A percentile compares a stretch with the other conserved stretches of the same genome.
These are phyloP conservation scores for Anguilla marmorata DNA, from an alignment of 2,797 vertebrate genomes.

Conservation along the genomic window DNA sequence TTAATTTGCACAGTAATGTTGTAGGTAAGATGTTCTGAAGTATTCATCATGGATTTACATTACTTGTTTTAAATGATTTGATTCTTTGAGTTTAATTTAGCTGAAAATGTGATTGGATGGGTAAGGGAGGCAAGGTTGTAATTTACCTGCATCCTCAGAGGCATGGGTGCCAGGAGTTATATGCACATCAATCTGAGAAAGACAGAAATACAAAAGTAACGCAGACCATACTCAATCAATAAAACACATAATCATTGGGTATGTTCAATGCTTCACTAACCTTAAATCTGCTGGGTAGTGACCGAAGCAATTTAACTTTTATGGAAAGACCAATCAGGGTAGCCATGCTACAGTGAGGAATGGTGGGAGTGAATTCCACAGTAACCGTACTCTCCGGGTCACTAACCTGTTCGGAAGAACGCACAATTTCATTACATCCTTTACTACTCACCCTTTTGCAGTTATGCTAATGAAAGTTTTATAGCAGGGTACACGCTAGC, in stretches of 20 bases:
- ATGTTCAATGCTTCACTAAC: constrained; percentile 52
- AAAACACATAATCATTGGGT: constrained; percentile 35
- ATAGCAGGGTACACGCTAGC: too few relatives aligned
- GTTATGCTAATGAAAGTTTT: neutral
- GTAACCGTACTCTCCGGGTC: constrained; percentile 75
- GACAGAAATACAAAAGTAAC: neutral
- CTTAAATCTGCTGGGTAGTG: constrained; percentile 87
- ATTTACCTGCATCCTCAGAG: constrained; percentile 91
- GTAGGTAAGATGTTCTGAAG: neutral
- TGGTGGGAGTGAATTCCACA: constrained; percentile 88
- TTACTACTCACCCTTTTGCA: neutral
- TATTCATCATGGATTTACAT: neutral
- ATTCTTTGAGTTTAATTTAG: neutral
- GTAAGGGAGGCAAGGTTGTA: neutral
- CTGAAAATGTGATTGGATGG: neutral
- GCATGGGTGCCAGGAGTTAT: constrained; percentile 92
- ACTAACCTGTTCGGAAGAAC: constrained; percentile 69
- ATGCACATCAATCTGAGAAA: constrained; percentile 86
- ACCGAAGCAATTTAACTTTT: constrained; percentile 88
- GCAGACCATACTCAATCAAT: neutral
- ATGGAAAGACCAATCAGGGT: constrained; percentile 91
- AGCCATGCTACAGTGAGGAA: constrained; percentile 95
- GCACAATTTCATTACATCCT: neutral
- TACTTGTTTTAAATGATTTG: neutral
- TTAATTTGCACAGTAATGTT: neutral